phyloP scores from a whole-genome alignment of 2,113 vertebrate genomes.

The Empidonax traillii region DNA sequence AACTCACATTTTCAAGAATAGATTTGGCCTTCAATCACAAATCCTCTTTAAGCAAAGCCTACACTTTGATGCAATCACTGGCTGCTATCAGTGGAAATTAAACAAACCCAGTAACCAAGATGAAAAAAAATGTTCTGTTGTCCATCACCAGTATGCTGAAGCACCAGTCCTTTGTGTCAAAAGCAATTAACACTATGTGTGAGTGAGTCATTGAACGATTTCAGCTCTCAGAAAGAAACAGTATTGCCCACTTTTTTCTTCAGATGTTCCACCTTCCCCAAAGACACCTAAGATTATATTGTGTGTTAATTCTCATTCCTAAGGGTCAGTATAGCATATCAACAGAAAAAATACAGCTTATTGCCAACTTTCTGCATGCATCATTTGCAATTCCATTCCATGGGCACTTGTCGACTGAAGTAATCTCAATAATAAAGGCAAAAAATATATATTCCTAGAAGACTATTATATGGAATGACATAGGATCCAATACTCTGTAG shows the following conservation, averaged over 20 bases:
- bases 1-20: background rate
- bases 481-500: background rate
- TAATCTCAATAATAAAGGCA: background rate
- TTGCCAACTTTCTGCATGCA: background rate
- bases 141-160: background rate
- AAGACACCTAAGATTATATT: background rate
- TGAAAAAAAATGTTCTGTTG: background rate
- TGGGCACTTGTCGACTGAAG: background rate
- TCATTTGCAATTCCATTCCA: background rate
- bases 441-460: background rate
- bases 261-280: background rate
- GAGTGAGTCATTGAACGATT: background rate
- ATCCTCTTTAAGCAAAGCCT: background rate
- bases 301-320: background rate
- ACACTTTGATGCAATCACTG: fast-evolving
- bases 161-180: background rate
- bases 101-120: background rate
- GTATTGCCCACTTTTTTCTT: background rate
- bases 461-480: background rate
- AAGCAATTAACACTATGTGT: background rate
- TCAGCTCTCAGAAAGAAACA: background rate
- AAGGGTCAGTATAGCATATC: background rate
- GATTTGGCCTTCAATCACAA: background rate
- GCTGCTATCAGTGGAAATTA: background rate
- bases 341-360: background rate